These are phyloP conservation scores for Rhadinocentrus ornatus DNA, from an alignment of 2,797 vertebrate genomes.

Conservation along the genomic window DNA sequence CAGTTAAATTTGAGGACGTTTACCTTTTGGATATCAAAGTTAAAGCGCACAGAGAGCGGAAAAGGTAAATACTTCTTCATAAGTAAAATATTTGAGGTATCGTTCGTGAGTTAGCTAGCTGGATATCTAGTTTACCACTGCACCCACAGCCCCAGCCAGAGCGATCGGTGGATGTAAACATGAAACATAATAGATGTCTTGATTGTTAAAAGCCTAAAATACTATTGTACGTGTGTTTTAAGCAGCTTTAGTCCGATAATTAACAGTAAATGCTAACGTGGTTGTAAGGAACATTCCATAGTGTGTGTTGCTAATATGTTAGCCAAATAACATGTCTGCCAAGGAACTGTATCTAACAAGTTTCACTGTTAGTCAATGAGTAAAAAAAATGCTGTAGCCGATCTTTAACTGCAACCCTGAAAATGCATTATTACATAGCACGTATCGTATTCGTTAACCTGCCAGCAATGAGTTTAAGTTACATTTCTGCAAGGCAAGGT, in stretches of 20 bases:
- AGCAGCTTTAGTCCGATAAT: neutral
- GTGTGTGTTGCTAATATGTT: constrained; percentile 15
- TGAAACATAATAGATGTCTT: neutral
- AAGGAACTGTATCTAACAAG: neutral
- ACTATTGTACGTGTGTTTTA: neutral
- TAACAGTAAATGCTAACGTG: too few species aligned
- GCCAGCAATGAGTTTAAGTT: neutral
- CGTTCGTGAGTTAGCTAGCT: constrained; percentile 25
- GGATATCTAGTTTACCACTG: constrained; percentile 36
- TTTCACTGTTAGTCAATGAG: neutral
- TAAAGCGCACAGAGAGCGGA: neutral
- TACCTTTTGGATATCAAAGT: constrained; percentile 1
- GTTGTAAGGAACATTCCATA: neutral
- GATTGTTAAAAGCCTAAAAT: neutral
- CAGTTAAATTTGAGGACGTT: neutral
- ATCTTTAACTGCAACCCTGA: neutral
- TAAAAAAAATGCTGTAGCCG: neutral
- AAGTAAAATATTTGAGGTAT: constrained; percentile 1
- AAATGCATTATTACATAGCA: neutral
- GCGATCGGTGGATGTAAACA: constrained; percentile 47
- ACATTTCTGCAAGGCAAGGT: too few species aligned
- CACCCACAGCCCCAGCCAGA: constrained; percentile 12
- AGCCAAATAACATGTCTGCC: constrained; percentile 36
- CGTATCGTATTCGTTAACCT: neutral
- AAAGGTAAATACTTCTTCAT: constrained; percentile 46